These are phyloP conservation scores for Falco punctatus DNA, from an alignment of 2,113 vertebrate genomes.

Conservation along the genomic window DNA sequence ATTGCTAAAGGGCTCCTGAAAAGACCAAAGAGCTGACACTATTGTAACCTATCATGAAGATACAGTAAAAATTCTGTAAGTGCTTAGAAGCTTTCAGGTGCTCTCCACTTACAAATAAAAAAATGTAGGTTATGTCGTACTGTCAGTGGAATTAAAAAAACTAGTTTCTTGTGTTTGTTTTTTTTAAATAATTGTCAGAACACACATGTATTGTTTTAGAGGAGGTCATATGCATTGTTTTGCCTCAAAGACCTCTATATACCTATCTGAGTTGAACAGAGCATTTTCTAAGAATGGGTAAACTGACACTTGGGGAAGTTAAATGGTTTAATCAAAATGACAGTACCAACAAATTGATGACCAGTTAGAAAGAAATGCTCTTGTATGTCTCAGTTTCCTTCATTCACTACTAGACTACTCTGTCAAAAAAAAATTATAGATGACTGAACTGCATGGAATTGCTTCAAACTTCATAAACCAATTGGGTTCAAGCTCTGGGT, in stretches of 20 bases:
- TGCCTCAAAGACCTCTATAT: neutral
- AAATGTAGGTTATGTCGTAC: neutral
- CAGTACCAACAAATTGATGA: neutral
- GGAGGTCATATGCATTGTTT: neutral
- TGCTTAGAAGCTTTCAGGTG: neutral
- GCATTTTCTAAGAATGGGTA: neutral
- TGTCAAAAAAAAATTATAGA: constrained; percentile 14
- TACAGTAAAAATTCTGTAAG: neutral
- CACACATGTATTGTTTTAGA: neutral
- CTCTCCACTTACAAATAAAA: neutral
- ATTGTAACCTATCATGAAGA: neutral
- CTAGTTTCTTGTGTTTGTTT: neutral
- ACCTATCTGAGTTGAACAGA: neutral
- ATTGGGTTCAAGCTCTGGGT: neutral
- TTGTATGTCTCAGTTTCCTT: neutral
- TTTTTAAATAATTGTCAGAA: neutral
- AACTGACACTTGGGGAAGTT: neutral
- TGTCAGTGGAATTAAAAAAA: neutral
- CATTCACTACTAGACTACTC: constrained; percentile 21
- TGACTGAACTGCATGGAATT: constrained; percentile 21
- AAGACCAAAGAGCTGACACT: neutral
- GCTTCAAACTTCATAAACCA: constrained; percentile 23
- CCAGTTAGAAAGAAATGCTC: neutral
- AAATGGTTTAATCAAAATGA: neutral
- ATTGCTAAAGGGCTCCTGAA: neutral